phyloP scores from a whole-genome alignment of 2,888 invertebrate species.

The Idaea straminata region DNA sequence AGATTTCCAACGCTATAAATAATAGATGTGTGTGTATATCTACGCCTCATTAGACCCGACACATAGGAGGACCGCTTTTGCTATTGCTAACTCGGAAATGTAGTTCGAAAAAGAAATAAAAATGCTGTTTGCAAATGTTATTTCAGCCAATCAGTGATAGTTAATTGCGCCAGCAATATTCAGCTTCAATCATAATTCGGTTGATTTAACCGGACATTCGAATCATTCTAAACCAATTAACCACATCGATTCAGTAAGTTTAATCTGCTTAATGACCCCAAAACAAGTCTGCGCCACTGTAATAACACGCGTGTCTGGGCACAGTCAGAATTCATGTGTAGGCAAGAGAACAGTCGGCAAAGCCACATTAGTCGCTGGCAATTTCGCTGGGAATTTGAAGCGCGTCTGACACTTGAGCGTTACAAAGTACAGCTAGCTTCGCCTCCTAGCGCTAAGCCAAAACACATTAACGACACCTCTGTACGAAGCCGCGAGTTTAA shows the following conservation, averaged over 20 bases:
- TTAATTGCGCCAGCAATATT: constrained; percentile 16
- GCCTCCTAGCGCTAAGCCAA: constrained; percentile 43
- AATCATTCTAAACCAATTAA: constrained; percentile 17
- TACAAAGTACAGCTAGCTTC: constrained; percentile 31
- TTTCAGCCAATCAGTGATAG: constrained; percentile 5
- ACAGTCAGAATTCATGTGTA: constrained; percentile 24
- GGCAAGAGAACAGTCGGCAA: constrained; percentile 20
- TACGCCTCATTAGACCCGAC: constrained; percentile 34
- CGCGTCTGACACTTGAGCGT: constrained; percentile 27
- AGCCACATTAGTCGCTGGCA: constrained; percentile 31
- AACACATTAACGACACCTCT: constrained; percentile 67
- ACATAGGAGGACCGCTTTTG: constrained; percentile 25
- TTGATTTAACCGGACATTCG: constrained; percentile 17
- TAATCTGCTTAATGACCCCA: constrained; percentile 18
- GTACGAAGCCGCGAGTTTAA: constrained; percentile 59
- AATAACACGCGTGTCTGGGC: constrained; percentile 21
- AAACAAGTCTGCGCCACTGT: constrained; percentile 19
- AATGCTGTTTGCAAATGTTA: neutral
- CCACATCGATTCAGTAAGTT: constrained; percentile 21
- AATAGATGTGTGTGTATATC: constrained; percentile 37
- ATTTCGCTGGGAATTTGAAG: constrained; percentile 28
- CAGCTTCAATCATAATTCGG: constrained; percentile 13
- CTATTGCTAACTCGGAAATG: constrained; percentile 14
- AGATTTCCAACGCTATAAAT: constrained; percentile 44
- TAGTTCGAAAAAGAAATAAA: neutral